phyloP scores from a whole-genome alignment of 2,888 invertebrate genomes.

The Galeruca laticollis region DNA sequence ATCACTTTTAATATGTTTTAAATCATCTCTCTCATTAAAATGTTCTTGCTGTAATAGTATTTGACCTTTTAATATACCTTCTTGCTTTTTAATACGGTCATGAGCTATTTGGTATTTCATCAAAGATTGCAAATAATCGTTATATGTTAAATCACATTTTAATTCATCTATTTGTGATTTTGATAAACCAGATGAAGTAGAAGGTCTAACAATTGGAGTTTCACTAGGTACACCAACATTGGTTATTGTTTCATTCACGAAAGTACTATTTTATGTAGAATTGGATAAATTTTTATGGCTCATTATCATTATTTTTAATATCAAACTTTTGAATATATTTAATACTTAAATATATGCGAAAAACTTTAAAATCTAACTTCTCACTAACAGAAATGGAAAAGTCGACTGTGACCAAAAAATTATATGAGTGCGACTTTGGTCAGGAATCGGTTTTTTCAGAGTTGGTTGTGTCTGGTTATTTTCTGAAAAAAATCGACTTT shows the following conservation, averaged over 20 bases:
- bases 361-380: no score
- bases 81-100: slow-evolving; percentile 28
- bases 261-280: neutral
- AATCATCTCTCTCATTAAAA: slow-evolving; percentile 25
- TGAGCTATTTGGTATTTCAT: slow-evolving; percentile 39
- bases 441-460: no score
- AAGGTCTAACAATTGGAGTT: neutral
- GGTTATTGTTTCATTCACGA: neutral
- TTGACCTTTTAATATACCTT: slow-evolving; percentile 40
- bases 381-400: no score
- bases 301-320: no score
- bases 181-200: neutral
- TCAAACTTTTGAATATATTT: no score
- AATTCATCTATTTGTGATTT: slow-evolving; percentile 23
- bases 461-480: no score
- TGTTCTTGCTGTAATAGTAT: slow-evolving; percentile 40
- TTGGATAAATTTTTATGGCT: no score
- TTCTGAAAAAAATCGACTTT: no score
- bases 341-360: no score
- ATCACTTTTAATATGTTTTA: slow-evolving; percentile 26
- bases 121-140: slow-evolving; percentile 46
- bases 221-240: no score
- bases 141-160: slow-evolving; percentile 45
- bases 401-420: no score
- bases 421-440: no score